These are phyloP conservation scores for Drosophila borborema DNA, from an alignment of 2,888 invertebrate species.

Conservation along the genomic window DNA sequence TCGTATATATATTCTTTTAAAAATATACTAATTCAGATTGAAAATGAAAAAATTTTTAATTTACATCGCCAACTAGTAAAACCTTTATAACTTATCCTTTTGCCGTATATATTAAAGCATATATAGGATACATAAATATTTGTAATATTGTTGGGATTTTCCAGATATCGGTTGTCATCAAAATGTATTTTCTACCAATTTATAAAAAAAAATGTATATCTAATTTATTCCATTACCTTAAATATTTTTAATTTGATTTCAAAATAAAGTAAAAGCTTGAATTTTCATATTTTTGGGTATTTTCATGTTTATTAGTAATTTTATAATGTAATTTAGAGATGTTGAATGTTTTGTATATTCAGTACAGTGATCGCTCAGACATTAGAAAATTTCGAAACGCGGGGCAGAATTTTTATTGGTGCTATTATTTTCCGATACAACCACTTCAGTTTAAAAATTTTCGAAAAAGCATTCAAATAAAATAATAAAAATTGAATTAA, in stretches of 20 bases:
- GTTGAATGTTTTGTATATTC: conserved; percentile 30
- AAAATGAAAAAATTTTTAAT: no score
- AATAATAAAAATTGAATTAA: background rate
- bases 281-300: conserved; percentile 2
- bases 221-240: no score
- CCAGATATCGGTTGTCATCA: no score
- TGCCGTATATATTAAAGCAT: no score
- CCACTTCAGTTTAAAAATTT: background rate
- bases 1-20: background rate
- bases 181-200: no score
- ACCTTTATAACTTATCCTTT: no score
- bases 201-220: no score
- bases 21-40: background rate
- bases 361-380: conserved; percentile 19
- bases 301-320: conserved; percentile 14
- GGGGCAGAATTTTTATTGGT: background rate
- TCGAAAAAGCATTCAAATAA: background rate
- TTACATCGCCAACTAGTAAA: no score
- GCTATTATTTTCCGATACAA: background rate
- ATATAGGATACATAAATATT: no score
- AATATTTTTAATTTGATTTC: background rate
- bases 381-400: background rate
- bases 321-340: conserved; percentile 50
- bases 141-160: no score
- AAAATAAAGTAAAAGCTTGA: background rate